These are phyloP conservation scores for Drosophila oshimai DNA, from an alignment of 1,140 invertebrate genomes.

Conservation along the genomic window DNA sequence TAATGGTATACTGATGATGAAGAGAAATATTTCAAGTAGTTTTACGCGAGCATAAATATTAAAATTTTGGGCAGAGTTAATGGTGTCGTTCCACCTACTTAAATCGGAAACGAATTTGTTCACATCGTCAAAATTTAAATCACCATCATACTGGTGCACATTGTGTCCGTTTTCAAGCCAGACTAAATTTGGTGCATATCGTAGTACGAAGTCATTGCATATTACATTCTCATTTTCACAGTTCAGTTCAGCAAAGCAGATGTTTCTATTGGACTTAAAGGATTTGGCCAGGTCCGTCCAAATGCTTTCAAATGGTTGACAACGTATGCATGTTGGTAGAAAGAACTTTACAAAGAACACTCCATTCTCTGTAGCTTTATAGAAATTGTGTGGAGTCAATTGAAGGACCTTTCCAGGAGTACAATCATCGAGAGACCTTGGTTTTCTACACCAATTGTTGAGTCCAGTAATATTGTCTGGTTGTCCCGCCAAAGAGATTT, in stretches of 20 bases:
- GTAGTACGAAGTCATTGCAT: neutral
- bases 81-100: neutral
- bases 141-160: neutral
- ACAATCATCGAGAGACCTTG: neutral
- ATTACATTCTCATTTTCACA: neutral
- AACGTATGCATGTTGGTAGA: neutral
- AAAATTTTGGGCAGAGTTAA: neutral
- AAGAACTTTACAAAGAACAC: conserved; percentile 6
- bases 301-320: neutral
- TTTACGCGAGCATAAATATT: neutral
- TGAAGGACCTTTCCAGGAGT: neutral
- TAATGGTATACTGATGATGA: no score
- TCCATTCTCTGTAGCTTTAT: neutral
- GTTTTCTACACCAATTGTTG: neutral
- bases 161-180: neutral
- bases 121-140: neutral
- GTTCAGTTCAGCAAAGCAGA: neutral
- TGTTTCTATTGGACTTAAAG: neutral
- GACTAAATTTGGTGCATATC: neutral
- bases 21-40: conserved; percentile 1
- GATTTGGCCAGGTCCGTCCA: neutral
- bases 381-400: neutral
- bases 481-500: neutral
- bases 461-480: neutral
- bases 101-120: neutral